phyloP scores from a whole-genome alignment of 2,113 vertebrate species.

The Tympanuchus pallidicinctus region DNA sequence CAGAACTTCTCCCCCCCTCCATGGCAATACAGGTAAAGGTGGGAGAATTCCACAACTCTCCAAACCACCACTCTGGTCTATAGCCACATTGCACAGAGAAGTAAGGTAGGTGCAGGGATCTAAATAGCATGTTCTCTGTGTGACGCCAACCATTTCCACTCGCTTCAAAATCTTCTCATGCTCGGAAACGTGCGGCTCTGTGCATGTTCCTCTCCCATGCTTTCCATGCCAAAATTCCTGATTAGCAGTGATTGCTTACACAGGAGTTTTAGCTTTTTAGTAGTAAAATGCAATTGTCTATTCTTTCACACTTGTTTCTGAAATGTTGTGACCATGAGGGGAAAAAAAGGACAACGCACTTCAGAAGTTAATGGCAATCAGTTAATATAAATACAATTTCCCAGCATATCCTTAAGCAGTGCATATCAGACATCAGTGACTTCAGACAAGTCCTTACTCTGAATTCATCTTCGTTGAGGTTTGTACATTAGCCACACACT shows the following conservation, averaged over 20 bases:
- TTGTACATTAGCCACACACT: neutral
- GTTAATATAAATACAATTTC: slow-evolving; percentile 1
- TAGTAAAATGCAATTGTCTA: neutral
- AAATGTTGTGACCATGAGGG: neutral
- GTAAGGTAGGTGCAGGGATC: neutral
- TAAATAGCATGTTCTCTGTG: neutral
- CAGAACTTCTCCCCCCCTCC: neutral
- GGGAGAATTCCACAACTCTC: neutral
- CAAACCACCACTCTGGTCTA: neutral
- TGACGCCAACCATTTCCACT: neutral
- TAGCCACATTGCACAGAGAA: neutral
- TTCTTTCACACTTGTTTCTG: slow-evolving; percentile 25
- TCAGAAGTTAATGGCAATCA: neutral
- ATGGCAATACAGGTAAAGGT: neutral
- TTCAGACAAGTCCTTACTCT: neutral
- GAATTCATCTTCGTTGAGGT: neutral
- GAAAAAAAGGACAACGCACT: slow-evolving; percentile 9
- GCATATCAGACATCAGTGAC: neutral
- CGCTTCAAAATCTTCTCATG: neutral
- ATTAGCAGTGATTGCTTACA: neutral
- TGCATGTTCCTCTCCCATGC: neutral
- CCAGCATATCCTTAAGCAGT: neutral
- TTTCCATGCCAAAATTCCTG: neutral
- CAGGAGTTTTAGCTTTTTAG: neutral
- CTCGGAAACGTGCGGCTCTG: neutral